phyloP scores from a whole-genome alignment of 2,888 invertebrate species.

The Achlya flavicornis region DNA sequence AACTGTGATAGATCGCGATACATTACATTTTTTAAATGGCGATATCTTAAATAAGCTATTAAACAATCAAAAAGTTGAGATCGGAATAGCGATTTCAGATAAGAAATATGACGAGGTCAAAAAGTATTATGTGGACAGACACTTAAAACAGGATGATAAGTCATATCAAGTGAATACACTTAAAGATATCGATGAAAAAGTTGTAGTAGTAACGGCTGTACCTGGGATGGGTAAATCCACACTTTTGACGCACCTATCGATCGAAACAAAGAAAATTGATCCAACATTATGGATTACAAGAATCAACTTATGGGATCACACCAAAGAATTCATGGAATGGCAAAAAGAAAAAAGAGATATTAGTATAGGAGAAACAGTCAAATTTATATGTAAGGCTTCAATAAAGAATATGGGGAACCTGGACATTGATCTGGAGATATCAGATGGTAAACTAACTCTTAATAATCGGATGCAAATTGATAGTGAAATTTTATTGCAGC shows the following conservation, averaged over 20 bases:
- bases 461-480: slow-evolving; percentile 20
- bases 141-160: slow-evolving; percentile 26
- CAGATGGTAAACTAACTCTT: slow-evolving; percentile 24
- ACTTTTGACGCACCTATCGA: slow-evolving; percentile 44
- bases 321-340: slow-evolving; percentile 35
- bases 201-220: slow-evolving; percentile 39
- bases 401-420: slow-evolving; percentile 32
- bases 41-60: slow-evolving; percentile 38
- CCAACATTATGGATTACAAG: slow-evolving; percentile 45
- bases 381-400: slow-evolving; percentile 40
- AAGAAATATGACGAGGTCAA: slow-evolving; percentile 40
- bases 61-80: slow-evolving; percentile 39
- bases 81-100: slow-evolving; percentile 37
- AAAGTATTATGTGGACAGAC: slow-evolving; percentile 39
- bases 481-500: slow-evolving; percentile 35
- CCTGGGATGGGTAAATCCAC: slow-evolving; percentile 49
- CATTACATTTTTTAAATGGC: slow-evolving; percentile 34
- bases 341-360: slow-evolving; percentile 25
- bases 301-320: slow-evolving; percentile 39
- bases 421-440: slow-evolving; percentile 24
- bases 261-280: slow-evolving; percentile 38
- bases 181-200: slow-evolving; percentile 36
- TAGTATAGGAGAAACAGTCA: slow-evolving; percentile 24
- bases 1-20: slow-evolving; percentile 31
- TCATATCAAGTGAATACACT: slow-evolving; percentile 36